Percentiles rank a stretch among this genome's conserved stretches.
These are phyloP conservation scores for Cephus rjabovi DNA, from an alignment of 2,888 invertebrate species.

Conservation along the genomic window DNA sequence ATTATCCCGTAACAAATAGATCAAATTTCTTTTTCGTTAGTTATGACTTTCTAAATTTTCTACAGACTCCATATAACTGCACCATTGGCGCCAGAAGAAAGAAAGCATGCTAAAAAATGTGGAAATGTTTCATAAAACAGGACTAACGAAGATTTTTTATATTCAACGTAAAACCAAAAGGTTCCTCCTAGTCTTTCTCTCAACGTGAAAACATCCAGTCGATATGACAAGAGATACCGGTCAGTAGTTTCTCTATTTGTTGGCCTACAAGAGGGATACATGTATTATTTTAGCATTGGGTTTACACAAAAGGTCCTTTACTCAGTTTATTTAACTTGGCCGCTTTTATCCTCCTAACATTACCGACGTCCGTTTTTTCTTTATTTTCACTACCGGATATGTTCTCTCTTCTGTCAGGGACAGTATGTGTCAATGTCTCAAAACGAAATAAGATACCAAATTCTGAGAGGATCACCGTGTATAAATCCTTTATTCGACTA, in stretches of 20 bases:
- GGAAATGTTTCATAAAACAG: neutral
- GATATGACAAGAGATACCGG: neutral
- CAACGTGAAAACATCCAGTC: neutral
- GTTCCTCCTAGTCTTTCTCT: neutral
- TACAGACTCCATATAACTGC: neutral
- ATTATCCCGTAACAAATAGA: neutral
- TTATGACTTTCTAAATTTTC: neutral
- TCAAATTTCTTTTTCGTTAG: neutral
- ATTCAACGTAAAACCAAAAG: neutral
- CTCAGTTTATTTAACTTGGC: constrained; percentile 31
- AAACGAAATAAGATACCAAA: neutral
- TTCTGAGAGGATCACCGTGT: constrained; percentile 4
- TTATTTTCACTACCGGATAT: constrained; percentile 19
- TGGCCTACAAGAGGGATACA: constrained; percentile 14
- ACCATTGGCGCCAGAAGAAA: neutral
- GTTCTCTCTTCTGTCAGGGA: neutral
- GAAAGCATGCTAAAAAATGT: neutral
- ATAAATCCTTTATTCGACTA: constrained; percentile 18
- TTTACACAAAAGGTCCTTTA: constrained; percentile 55
- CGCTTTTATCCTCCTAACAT: constrained; percentile 43
- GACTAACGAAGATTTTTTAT: neutral
- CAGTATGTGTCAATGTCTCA: neutral
- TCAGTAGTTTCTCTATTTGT: neutral
- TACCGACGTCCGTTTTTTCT: constrained; percentile 36
- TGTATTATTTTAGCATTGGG: constrained; percentile 56